Percentiles rank a stretch among this genome's conserved stretches.
Conservation (phyloP, 2,113 vertebrate genomes). For the Ranitomeya imitator region DNA sequence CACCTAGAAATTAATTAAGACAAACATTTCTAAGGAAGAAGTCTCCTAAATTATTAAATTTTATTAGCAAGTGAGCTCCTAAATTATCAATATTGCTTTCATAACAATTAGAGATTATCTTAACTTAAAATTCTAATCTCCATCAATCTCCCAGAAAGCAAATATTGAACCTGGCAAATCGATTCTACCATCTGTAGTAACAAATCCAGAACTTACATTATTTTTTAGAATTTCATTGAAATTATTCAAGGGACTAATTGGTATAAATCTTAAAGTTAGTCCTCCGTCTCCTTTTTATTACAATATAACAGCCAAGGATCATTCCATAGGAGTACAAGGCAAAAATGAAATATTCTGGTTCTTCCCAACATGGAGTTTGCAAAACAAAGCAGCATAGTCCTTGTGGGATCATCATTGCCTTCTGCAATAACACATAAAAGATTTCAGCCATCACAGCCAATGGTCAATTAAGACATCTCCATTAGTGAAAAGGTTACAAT, state of each 20-base stretch:
- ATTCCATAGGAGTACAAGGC: not conserved
- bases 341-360: not conserved
- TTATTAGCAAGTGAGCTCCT: too few species aligned
- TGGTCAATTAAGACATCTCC: not conserved
- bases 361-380: not conserved
- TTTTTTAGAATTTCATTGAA: not conserved
- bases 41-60: too few species aligned
- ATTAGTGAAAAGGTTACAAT: not conserved
- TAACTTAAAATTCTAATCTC: too few species aligned
- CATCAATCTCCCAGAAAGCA: not conserved
- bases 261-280: not conserved
- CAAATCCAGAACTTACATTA: not conserved
- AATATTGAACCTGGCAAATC: not conserved
- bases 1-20: too few species aligned
- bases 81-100: not conserved
- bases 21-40: too few species aligned
- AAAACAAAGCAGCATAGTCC: constrained; percentile 11
- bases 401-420: constrained; percentile 19
- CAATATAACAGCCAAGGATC: not conserved
- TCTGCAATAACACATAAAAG: constrained; percentile 14
- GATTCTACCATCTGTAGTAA: not conserved
- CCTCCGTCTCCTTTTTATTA: not conserved
- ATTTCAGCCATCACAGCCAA: not conserved
- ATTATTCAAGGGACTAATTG: not conserved
- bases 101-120: too few species aligned